These are phyloP conservation scores for Leptonema lineaticorne DNA, from an alignment of 1,140 invertebrate species.

Conservation along the genomic window DNA sequence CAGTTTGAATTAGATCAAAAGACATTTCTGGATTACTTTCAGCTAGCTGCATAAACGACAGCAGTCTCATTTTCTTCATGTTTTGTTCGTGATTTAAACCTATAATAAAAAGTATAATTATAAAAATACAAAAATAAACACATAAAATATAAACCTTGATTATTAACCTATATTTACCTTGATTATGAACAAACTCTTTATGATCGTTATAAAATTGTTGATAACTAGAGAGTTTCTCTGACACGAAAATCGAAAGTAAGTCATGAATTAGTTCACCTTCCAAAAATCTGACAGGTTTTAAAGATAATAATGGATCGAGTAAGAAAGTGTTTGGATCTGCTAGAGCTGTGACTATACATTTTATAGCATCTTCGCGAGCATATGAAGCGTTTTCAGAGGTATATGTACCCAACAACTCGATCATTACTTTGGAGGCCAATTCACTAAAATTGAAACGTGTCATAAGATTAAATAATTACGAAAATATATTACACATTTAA, in stretches of 20 bases:
- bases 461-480: not conserved
- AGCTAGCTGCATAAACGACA: slow-evolving; percentile 96
- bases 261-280: slow-evolving; percentile 95
- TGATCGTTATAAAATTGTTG: slow-evolving; percentile 89
- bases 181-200: slow-evolving; percentile 87
- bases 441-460: slow-evolving; percentile 63
- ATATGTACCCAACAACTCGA: slow-evolving; percentile 92
- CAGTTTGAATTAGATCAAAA: slow-evolving; percentile 84
- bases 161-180: slow-evolving; percentile 60
- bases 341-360: slow-evolving; percentile 92
- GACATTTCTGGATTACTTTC: slow-evolving; percentile 88
- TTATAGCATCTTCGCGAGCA: slow-evolving; percentile 93
- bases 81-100: slow-evolving; percentile 89
- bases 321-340: slow-evolving; percentile 94
- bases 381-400: slow-evolving; percentile 96
- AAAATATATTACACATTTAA: not conserved
- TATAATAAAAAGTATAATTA: slow-evolving; percentile 20
- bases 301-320: slow-evolving; percentile 85
- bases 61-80: slow-evolving; percentile 92
- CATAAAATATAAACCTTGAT: slow-evolving; percentile 16
- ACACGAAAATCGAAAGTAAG: slow-evolving; percentile 93
- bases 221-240: slow-evolving; percentile 89
- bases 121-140: slow-evolving; percentile 20
- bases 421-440: slow-evolving; percentile 92
- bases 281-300: slow-evolving; percentile 95